Evolutionary conservation across 1,140 invertebrate genomes (phyloP), one percentile per base, ranked within the genome.

Genomic region (Cephus cinctus): DNA sequence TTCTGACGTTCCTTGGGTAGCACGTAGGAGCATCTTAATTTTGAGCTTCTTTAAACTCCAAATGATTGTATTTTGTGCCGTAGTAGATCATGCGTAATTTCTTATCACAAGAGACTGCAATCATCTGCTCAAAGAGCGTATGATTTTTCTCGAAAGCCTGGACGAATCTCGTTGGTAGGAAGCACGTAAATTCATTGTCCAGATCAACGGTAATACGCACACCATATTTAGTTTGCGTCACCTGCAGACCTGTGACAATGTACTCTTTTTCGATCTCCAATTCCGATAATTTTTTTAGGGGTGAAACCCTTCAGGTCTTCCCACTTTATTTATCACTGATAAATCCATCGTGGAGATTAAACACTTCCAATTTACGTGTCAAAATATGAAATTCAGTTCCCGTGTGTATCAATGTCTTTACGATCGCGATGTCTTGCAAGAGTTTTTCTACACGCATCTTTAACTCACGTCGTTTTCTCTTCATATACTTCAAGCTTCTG

Each of bases 251-350:
- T 4, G 32, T 34, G 32, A 34, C 16, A 34, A 14, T 14, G 32
- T 34, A 34, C n/a, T 34, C 32, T n/a, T 34, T 34, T 34, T 34
- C n/a, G 32, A 34, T n/a, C 11, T 34, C 32, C 4, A 34, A 16
- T 4, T 34, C 32, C 4, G 32, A 34, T 34, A 34, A 16, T 34
- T 16, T 34, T 34, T 5, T 4, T 5, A 34, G 5, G 16, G 32
- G 32, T 4, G 32, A 34, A 34, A 4, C 4, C n/a, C n/a, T 4
- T 34, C 32, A 14, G 16, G 11, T 5, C 32, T n/a, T n/a, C n/a
- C 32, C n/a, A 34, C n/a, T 34, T 34, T n/a, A 34, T 34, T 34
- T n/a, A 34, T 34, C 16, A n/a, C n/a, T n/a, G 32, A 14, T n/a
- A 34, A 34, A 34, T 34, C 32, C 32, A 34, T 34, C 16, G 32